Conservation (phyloP, 2,797 vertebrate species). For the Gouania willdenowi region DNA sequence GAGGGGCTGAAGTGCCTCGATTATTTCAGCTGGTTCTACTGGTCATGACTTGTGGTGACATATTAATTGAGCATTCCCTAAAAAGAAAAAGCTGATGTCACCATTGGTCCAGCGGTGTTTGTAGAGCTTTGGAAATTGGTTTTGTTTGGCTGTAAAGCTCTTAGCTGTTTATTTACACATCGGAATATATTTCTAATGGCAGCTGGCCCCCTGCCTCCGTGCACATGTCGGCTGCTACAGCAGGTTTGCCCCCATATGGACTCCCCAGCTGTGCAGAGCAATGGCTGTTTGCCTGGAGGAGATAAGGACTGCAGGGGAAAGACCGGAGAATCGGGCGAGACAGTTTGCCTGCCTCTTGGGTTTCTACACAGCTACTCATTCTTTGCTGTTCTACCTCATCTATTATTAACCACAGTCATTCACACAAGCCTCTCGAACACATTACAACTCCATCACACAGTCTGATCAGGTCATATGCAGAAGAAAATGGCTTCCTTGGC, state of each 20-base stretch:
- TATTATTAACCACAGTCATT: conserved; percentile 78
- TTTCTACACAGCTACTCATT: conserved; percentile 63
- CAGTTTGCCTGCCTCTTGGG: conserved; percentile 49
- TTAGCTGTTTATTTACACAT: conserved; percentile 61
- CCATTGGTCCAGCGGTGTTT: conserved; percentile 35
- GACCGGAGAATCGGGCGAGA: conserved; percentile 8
- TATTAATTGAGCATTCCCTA: conserved; percentile 66
- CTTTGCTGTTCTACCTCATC: conserved; percentile 68
- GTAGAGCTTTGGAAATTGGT: conserved; percentile 57
- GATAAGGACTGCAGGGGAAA: conserved; percentile 7
- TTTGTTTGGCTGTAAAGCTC: conserved; percentile 55
- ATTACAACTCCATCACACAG: conserved; percentile 64
- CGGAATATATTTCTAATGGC: conserved; percentile 33
- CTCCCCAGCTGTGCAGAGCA: conserved; percentile 17
- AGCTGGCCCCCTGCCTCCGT: conserved; percentile 15
- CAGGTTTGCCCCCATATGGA: conserved; percentile 27
- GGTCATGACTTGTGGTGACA: conserved; percentile 67
- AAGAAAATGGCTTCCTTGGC: conserved; percentile 3
- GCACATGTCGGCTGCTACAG: conserved; percentile 9
- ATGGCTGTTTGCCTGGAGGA: conserved; percentile 16
- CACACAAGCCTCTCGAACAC: conserved; percentile 60
- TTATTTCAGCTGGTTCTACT: conserved; percentile 59
- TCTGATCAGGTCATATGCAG: conserved; percentile 47
- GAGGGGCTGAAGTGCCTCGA: conserved; percentile 54
- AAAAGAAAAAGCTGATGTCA: conserved; percentile 52